Base-by-base conservation (phyloP, 2,888 invertebrate genomes). In the Malthinus seriepunctatus region DNA sequence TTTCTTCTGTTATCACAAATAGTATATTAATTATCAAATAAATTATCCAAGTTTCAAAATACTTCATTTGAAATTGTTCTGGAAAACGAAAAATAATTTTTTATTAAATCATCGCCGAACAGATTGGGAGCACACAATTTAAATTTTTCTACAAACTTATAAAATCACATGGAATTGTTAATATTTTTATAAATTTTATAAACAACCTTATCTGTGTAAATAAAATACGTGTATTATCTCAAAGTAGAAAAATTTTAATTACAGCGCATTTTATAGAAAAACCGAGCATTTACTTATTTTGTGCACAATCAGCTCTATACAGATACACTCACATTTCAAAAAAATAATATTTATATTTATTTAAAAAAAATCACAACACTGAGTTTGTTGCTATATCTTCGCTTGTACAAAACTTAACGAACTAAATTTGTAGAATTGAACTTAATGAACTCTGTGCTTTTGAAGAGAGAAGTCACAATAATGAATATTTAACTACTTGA, bases 371-470 rank as follows among this genome's bases (percentile, higher is more conserved):
- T 42, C 39, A 42, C 39, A 12, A 47, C 32, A n/a, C 34, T 8
- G n/a, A 33, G 50, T 32, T 38, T 32, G 45, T 50, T 49, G 56
- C 49, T 34, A 59, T 53, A 59, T 59, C 54, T 50, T 51, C 55
- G 39, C 50, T 39, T 60, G 51, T n/a, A 60, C 50, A 44, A 51
- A 51, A 54, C 59, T 59, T 59, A 59, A 59, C 54, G 49, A 55
- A 44, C 59, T 59, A 59, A 59, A 59, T 59, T 23, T 59, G 54
- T 54, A 59, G 59, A 59, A 59, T 55, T 59, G 46, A 51, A 53
- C 54, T 55, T 55, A 55, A 52, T 58, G 59, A 50, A 59, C 59
- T 59, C 54, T 53, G 39, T 23, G 23, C 51, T 53, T 39, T 32
- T 37, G 10, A 44, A 23, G 31, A 45, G 45, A 53, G 53, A 48